Evolutionary conservation across 92 coral and sea anemone species (phyloP), one percentile per base, ranked within the genome.

Genomic region (Umimayanthus kanabou): DNA sequence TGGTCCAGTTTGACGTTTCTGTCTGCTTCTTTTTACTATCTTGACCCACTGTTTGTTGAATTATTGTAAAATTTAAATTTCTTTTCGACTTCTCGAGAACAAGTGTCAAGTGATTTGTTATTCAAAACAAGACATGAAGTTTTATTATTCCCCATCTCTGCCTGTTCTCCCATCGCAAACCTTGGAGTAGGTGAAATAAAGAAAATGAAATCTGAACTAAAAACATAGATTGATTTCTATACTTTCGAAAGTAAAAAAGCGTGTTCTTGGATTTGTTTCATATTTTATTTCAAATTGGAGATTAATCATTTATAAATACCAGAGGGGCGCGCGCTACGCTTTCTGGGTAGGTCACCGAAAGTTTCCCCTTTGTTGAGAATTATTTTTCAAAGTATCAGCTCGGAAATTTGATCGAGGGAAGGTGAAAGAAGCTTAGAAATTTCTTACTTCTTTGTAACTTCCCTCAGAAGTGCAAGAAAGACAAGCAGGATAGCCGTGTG

Each of bases 311-410:
- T 83, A 83, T 83, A 83, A 83, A 83, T 83, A 90, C 95, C 94
- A 89, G 88, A 91, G 98, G 94, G 98, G 93, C 73, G 89, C 93
- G 90, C 95, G 95, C 98, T 73, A 40, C 67, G 98, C 98, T 89
- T 94, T 91, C 93, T 94, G 98, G 98, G 98, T 81, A 90, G 93
- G 95, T 92, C 93, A 91, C 88, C 90, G 77, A 92, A 94, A 94
- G 93, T 94, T 94, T 94, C 91, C 94, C 94, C 93, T 92, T 89
- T 91, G 92, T 91, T 91, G 94, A 79, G 88, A 91, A 72, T 84
- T 73, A 73, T 85, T 91, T 91, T 83, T 83, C 87, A 87, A 90
- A 91, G 94, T 91, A 91, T 88, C 89, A 85, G 90, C 92, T 89
- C 90, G 80, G 89, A 91, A 91, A 91, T 91, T 91, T 89, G 93